Base-by-base conservation (phyloP, 2,797 vertebrate genomes). In the Schizopygopsis pylzovi region DNA sequence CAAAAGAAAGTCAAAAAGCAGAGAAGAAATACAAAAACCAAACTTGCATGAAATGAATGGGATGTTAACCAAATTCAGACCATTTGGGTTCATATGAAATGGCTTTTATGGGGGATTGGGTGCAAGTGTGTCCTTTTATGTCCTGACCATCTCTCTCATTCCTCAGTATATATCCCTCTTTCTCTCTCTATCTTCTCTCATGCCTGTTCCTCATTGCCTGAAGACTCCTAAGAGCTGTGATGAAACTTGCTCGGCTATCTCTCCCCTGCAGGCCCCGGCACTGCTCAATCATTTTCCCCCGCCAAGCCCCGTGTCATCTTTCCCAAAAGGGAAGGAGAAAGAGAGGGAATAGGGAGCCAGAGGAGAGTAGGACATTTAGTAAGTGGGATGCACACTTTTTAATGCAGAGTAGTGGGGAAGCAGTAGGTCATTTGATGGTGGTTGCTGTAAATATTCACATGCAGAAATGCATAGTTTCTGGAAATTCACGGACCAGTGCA, bases 291-390 rank as follows among this genome's bases (percentile, higher is more conserved):
- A 92, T 92, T 94, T 93, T 49, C 25, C 47, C 91, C 92, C 89
- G 89, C 91, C 90, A 76, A 94, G 90, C 91, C 87, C 91, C 90
- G 87, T 93, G 92, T 93, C 94, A 94, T 94, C 92, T 92, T 89
- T 91, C 68, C 49, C 39, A 85, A 87, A 89, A 84, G 67, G n/a
- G 52, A 85, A 63, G 63, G 49, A 85, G 37, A 79, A 83, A 72
- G 81, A 54, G 75, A 83, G 56, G 61, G 47, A 82, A 85, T 20
- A 28, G 39, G 41, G 72, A 73, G 43, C 65, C 41, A 79, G 22
- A 52, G 25, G 37, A 71, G 81, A 73, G 33, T 22, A 25, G 77
- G 49, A 45, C 54, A 81, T 41, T 56, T 54, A 70, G 18, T 9
- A 33, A 65, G 45, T 25, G 47, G 43, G 39, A 56, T 47, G 22